Percentiles rank a stretch among this genome's conserved stretches.
phyloP scores from a whole-genome alignment of 1,140 invertebrate genomes.

The Adoxophyes honmai region DNA sequence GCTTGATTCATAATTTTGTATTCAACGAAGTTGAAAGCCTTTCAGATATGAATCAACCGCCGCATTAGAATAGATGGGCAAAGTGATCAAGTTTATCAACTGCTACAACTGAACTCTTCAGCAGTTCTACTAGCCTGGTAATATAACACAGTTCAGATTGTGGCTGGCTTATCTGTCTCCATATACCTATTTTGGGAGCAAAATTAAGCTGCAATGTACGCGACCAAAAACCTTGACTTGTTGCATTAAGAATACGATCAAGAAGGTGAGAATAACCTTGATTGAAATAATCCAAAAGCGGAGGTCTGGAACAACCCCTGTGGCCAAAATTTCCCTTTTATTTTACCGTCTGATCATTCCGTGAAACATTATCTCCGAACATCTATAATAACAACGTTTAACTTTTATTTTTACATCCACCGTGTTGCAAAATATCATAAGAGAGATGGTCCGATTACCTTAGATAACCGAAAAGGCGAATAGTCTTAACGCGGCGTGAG shows the following conservation, averaged over 20 bases:
- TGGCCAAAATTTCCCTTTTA: conserved; percentile 26
- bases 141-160: no score
- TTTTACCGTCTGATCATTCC: conserved; percentile 32
- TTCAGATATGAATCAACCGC: conserved; percentile 10
- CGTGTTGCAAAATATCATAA: conserved; percentile 34
- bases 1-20: conserved; percentile 10
- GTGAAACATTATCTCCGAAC: conserved; percentile 35
- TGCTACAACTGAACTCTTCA: no score
- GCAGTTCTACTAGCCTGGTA: no score
- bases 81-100: not conserved
- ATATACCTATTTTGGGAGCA: no score
- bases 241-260: not conserved
- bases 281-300: conserved; percentile 5
- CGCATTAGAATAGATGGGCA: conserved; percentile 11
- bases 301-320: conserved; percentile 3
- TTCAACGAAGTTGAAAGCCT: conserved; percentile 14
- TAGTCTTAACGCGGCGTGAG: conserved; percentile 53
- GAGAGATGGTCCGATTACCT: conserved; percentile 39
- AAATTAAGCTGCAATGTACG: no score
- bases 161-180: no score
- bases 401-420: conserved; percentile 35
- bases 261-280: conserved; percentile 3
- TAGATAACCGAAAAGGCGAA: conserved; percentile 33
- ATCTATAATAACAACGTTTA: conserved; percentile 37
- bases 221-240: no score